Conservation (phyloP, 2,888 invertebrate species). For the Punctoribates punctum region DNA sequence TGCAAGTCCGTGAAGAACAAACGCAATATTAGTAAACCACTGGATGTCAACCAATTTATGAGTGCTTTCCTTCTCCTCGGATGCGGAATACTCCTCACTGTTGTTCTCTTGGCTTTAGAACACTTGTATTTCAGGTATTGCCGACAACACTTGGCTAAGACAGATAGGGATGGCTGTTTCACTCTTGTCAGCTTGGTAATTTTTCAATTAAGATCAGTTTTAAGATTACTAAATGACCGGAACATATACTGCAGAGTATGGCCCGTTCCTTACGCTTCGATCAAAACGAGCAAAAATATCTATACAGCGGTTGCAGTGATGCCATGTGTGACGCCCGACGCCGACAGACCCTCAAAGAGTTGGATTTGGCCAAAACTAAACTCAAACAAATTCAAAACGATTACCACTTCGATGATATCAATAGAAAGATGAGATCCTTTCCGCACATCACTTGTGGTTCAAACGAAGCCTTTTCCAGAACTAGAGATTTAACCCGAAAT, state of each 20-base stretch:
- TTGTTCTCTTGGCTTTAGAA: slow-evolving; percentile 79
- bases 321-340: slow-evolving; percentile 75
- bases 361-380: slow-evolving; percentile 69
- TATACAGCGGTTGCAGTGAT: slow-evolving; percentile 72
- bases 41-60: slow-evolving; percentile 74
- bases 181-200: slow-evolving; percentile 88
- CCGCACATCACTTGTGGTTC: background rate
- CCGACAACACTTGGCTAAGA: slow-evolving; percentile 73
- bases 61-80: slow-evolving; percentile 93
- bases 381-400: slow-evolving; percentile 28
- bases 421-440: background rate
- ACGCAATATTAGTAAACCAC: slow-evolving; percentile 62
- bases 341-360: slow-evolving; percentile 85
- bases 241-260: slow-evolving; percentile 46
- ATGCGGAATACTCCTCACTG: slow-evolving; percentile 87
- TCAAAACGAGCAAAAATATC: slow-evolving; percentile 70
- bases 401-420: background rate
- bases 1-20: slow-evolving; percentile 83
- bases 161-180: slow-evolving; percentile 85
- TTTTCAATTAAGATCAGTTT: background rate
- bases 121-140: slow-evolving; percentile 93
- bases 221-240: background rate
- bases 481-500: slow-evolving; percentile 57
- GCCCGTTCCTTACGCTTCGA: slow-evolving; percentile 60
- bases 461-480: slow-evolving; percentile 46